Evolutionary conservation across 2,888 invertebrate species (phyloP).

Genomic region (Sarcophaga rosellei): DNA sequence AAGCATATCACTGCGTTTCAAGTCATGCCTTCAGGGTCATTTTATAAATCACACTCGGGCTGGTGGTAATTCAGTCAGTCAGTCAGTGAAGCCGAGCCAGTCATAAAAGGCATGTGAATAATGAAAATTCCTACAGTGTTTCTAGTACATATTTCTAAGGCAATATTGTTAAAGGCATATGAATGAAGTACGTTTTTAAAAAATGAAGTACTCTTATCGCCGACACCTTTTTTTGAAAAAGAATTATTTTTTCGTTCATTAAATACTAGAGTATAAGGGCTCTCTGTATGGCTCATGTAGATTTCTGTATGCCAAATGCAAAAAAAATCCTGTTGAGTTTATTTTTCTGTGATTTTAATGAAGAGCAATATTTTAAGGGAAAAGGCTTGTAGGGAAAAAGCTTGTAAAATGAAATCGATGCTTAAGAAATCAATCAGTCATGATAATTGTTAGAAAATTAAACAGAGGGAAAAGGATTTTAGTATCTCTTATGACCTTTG

Average conservation of each 20-base stretch:
- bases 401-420: constrained; percentile 16
- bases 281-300: constrained; percentile 31
- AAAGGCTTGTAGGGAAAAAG: constrained; percentile 22
- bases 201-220: constrained; percentile 59
- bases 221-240: constrained; percentile 45
- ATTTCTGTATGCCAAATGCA: background rate
- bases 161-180: background rate
- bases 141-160: background rate
- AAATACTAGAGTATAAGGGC: no score
- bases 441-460: background rate
- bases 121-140: constrained; percentile 41
- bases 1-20: constrained; percentile 50
- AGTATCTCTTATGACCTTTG: no score
- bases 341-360: background rate
- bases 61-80: background rate
- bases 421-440: constrained; percentile 29
- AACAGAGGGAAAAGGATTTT: background rate
- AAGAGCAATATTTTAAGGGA: background rate
- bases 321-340: background rate
- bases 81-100: background rate
- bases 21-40: constrained; percentile 46
- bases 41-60: constrained; percentile 21
- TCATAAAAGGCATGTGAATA: constrained; percentile 16
- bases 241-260: background rate
- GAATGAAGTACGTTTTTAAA: background rate